Base-by-base conservation (phyloP, 2,888 invertebrate species). In the Dione juno region DNA sequence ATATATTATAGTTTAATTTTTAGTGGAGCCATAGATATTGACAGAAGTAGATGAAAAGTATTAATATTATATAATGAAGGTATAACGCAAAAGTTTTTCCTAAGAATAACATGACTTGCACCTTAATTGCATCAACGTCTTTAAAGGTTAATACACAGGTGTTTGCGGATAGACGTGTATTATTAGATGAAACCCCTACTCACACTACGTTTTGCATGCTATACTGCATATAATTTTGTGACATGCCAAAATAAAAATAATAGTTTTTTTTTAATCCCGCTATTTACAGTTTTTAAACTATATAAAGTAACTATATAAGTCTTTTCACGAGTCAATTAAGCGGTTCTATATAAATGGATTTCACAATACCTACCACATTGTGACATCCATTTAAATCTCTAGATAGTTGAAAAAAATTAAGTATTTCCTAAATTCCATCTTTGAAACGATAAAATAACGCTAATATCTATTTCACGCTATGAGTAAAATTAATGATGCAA, bases 51-150 rank as follows among this genome's bases (percentile, higher is more conserved):
- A n/a, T 16, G 19, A 35, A 40, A 54, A 50, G 43, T 21, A 57
- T 40, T 28, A 7, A n/a, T 57, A 67, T 72, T 73, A 59, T 45
- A 61, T 65, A 53, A 45, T 54, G 10, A 41, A 41, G 16, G 3
- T 41, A 45, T 45, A 45, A 45, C 28, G 35, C 61, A 61, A 61
- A 35, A 54, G 43, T 21, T 14, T 9, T n/a, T 16, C 40, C 14
- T 14, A 37, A 50, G 19, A 10, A 19, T 64, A 64, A 64, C 61
- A 67, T 67, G 67, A 61, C 67, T 67, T 67, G 61, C 67, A 35
- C 41, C 41, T 58, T 61, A 19, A 14, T 67, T 41, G n/a, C 52
- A 52, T 61, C 41, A 67, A 61, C 43, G 10, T 43, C 16, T 52
- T n/a, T 13, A 66, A 66, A 54, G 54, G 66, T 66, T 66, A 43